Percentiles rank a stretch among this genome's conserved stretches.
phyloP scores from a whole-genome alignment of 2,888 invertebrate genomes.

The Acheta domesticus region DNA sequence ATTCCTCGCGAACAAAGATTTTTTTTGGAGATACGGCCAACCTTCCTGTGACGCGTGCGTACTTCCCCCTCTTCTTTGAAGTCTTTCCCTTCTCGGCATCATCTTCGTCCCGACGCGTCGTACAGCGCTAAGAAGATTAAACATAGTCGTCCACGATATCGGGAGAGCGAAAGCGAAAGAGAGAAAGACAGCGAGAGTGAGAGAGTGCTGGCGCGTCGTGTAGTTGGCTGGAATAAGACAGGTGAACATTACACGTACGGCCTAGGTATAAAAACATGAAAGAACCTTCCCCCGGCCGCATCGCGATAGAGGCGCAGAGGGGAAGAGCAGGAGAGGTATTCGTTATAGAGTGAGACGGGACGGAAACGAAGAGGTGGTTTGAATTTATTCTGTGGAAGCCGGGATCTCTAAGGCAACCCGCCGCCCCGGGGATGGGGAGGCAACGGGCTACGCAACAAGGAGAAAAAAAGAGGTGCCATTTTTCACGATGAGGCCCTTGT shows the following conservation, averaged over 20 bases:
- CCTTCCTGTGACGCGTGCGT: too few relatives aligned
- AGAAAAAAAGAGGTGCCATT: slow-evolving; percentile 18
- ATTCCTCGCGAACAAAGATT: too few relatives aligned
- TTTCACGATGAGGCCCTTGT: slow-evolving; percentile 6
- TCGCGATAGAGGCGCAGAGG: background rate
- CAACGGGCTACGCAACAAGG: background rate
- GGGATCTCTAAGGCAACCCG: background rate
- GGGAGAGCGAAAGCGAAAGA: background rate
- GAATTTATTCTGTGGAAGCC: slow-evolving; percentile 7
- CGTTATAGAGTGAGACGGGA: slow-evolving; percentile 18
- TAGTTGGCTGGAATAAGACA: background rate
- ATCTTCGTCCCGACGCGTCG: too few relatives aligned
- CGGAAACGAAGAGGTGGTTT: background rate
- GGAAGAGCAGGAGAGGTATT: background rate
- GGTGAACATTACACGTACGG: background rate
- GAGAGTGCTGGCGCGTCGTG: background rate
- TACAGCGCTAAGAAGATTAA: background rate
- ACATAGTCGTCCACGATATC: background rate
- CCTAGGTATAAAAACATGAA: slow-evolving; percentile 1
- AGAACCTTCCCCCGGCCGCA: background rate
- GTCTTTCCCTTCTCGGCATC: too few relatives aligned
- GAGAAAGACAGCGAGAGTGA: too few relatives aligned
- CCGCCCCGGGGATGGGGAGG: background rate
- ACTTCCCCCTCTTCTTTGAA: too few relatives aligned
- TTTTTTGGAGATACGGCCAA: too few relatives aligned